Evolutionary conservation across 2,797 vertebrate species (phyloP).

Genomic region (Premnoplex brunnescens): DNA sequence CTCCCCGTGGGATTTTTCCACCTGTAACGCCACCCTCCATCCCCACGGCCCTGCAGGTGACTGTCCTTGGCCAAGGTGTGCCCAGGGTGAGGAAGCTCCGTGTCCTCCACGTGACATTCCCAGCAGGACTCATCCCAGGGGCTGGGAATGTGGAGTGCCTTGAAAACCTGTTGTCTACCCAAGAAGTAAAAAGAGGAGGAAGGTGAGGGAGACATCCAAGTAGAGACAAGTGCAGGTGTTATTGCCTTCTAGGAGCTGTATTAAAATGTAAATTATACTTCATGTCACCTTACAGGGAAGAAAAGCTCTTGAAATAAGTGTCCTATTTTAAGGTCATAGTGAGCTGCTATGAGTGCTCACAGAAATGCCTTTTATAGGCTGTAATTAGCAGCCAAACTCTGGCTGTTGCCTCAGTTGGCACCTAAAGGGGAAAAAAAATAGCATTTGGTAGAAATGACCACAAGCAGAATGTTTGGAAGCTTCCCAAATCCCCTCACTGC

Average conservation of each 20-base stretch:
- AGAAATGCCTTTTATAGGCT: not conserved
- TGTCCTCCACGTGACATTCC: not conserved
- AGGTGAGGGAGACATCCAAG: not conserved
- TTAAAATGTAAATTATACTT: conserved; percentile 61
- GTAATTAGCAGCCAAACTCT: not conserved
- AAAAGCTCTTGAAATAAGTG: not conserved
- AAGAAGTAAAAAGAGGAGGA: not conserved
- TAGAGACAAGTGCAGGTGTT: not conserved
- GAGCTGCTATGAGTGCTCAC: not conserved
- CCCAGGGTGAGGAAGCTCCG: not conserved
- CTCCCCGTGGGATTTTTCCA: not conserved
- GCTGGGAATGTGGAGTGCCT: not conserved
- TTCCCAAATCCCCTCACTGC: not conserved
- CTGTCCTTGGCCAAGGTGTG: accelerated
- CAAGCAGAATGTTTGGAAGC: not conserved
- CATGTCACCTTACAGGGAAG: conserved; percentile 1
- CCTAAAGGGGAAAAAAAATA: not conserved
- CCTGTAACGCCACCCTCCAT: accelerated
- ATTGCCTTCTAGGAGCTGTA: conserved; percentile 37
- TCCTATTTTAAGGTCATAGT: conserved; percentile 38
- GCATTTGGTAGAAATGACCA: not conserved
- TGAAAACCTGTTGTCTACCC: not conserved
- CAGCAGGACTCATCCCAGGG: not conserved
- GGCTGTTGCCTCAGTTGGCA: not conserved
- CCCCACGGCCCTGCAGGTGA: not conserved